These are phyloP conservation scores for Planiliza haematocheilus DNA, from an alignment of 2,113 vertebrate species.

Conservation along the genomic window DNA sequence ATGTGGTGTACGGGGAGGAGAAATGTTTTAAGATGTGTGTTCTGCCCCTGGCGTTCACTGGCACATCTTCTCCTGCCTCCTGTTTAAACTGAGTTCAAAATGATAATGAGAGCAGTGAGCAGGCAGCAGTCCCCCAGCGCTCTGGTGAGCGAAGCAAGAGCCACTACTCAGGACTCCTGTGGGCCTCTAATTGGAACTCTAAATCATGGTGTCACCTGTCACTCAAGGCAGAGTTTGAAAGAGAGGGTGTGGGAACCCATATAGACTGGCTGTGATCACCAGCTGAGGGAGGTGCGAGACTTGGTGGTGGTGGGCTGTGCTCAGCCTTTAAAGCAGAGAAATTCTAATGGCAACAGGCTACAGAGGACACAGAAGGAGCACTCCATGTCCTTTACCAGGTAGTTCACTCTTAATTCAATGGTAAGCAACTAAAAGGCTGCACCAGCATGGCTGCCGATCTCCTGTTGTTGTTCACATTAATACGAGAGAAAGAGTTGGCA, in stretches of 20 bases:
- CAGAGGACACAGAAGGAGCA: slow-evolving; percentile 52
- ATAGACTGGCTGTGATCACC: slow-evolving; percentile 74
- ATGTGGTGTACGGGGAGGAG: slow-evolving; percentile 78
- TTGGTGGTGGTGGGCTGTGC: slow-evolving; percentile 50
- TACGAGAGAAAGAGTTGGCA: slow-evolving; percentile 73
- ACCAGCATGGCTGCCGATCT: slow-evolving; percentile 36
- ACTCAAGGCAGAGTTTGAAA: slow-evolving; percentile 73
- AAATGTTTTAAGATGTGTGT: slow-evolving; percentile 80
- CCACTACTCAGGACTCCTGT: slow-evolving; percentile 79
- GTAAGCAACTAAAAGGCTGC: slow-evolving; percentile 34
- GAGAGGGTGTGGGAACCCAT: slow-evolving; percentile 58
- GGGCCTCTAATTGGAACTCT: slow-evolving; percentile 85
- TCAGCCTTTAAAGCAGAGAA: slow-evolving; percentile 72
- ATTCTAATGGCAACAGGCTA: slow-evolving; percentile 66
- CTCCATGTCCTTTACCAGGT: slow-evolving; percentile 65
- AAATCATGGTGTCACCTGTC: slow-evolving; percentile 87
- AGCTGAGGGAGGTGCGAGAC: slow-evolving; percentile 61
- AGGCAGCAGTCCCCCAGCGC: slow-evolving; percentile 84
- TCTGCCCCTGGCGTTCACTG: slow-evolving; percentile 79
- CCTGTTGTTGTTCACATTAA: slow-evolving; percentile 59
- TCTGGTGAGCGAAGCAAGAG: slow-evolving; percentile 67
- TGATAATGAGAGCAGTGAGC: slow-evolving; percentile 88
- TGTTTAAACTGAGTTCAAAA: slow-evolving; percentile 89
- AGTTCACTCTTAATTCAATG: slow-evolving; percentile 38
- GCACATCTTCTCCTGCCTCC: slow-evolving; percentile 78